These are phyloP conservation scores for Ethmia dodecea DNA, from an alignment of 2,888 invertebrate species.

Conservation along the genomic window DNA sequence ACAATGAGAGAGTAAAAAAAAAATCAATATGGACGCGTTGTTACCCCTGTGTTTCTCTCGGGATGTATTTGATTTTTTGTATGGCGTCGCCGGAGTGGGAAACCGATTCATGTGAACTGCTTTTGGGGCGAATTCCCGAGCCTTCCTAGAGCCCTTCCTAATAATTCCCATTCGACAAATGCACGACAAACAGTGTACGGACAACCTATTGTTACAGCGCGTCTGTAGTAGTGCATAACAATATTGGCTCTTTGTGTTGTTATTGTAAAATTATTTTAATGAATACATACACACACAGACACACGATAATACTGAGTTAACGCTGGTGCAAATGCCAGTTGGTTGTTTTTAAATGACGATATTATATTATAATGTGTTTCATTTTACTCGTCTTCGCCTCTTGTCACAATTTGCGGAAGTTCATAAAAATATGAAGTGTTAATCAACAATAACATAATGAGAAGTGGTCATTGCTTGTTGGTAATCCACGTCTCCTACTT, in stretches of 20 bases:
- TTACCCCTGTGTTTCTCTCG: constrained; percentile 77
- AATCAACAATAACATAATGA: too few species aligned
- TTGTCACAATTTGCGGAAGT: too few species aligned
- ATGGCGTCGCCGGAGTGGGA: constrained; percentile 70
- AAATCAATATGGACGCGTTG: constrained; percentile 76
- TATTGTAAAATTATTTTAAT: constrained; percentile 54
- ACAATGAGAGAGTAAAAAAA: constrained; percentile 74
- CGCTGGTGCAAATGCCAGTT: constrained; percentile 7
- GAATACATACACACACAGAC: constrained; percentile 37
- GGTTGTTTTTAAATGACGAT: constrained; percentile 7
- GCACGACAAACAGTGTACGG: constrained; percentile 75
- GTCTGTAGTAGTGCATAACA: constrained; percentile 64
- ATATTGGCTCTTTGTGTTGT: constrained; percentile 54
- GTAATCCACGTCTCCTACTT: constrained; percentile 34
- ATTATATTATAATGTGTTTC: too few species aligned
- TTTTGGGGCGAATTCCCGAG: constrained; percentile 78
- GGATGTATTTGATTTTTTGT: constrained; percentile 76
- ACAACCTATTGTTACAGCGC: constrained; percentile 61
- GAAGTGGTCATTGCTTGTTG: constrained; percentile 22
- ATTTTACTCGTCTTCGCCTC: too few species aligned
- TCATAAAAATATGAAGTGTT: too few species aligned
- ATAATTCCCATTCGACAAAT: constrained; percentile 76
- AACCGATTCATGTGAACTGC: constrained; percentile 75
- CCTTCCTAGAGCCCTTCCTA: constrained; percentile 72
- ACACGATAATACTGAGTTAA: constrained; percentile 19